phyloP scores from a whole-genome alignment of 1,140 invertebrate genomes.

The Aleiodes sp. region DNA sequence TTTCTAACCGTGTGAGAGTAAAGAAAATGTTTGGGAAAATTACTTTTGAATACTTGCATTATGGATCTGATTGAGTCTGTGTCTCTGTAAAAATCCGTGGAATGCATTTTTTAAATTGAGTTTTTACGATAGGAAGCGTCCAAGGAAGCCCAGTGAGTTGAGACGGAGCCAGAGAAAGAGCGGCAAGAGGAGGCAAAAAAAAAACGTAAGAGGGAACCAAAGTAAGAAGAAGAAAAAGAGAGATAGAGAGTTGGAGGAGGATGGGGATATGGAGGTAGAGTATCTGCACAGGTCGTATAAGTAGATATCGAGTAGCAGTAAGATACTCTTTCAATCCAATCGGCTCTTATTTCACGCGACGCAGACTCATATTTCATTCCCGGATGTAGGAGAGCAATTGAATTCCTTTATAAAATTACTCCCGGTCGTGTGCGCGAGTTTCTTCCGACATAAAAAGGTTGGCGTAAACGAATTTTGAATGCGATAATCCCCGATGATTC shows the following conservation, averaged over 20 bases:
- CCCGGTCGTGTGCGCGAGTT: constrained; percentile 17
- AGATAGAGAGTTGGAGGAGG: neutral
- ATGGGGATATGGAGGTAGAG: constrained; percentile 14
- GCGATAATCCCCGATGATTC: constrained; percentile 52
- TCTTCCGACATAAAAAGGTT: constrained; percentile 17
- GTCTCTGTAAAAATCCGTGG: neutral
- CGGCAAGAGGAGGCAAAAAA: neutral
- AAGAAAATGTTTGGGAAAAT: neutral
- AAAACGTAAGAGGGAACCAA: no score
- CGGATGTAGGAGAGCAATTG: constrained; percentile 52
- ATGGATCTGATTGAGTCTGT: neutral
- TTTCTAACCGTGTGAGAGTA: neutral
- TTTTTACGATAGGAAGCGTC: constrained; percentile 9
- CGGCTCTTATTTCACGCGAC: constrained; percentile 56
- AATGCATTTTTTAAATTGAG: constrained; percentile 13
- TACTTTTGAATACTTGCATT: neutral
- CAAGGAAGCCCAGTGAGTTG: constrained; percentile 3
- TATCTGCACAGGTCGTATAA: constrained; percentile 42
- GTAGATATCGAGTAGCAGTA: constrained; percentile 52
- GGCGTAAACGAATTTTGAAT: constrained; percentile 54
- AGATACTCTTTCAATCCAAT: constrained; percentile 58
- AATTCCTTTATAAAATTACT: constrained; percentile 58
- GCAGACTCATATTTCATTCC: constrained; percentile 58
- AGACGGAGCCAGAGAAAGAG: neutral
- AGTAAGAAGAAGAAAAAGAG: constrained; percentile 9